These are phyloP conservation scores for Mesembrinibis cayennensis DNA, from an alignment of 2,113 vertebrate species.

Conservation along the genomic window DNA sequence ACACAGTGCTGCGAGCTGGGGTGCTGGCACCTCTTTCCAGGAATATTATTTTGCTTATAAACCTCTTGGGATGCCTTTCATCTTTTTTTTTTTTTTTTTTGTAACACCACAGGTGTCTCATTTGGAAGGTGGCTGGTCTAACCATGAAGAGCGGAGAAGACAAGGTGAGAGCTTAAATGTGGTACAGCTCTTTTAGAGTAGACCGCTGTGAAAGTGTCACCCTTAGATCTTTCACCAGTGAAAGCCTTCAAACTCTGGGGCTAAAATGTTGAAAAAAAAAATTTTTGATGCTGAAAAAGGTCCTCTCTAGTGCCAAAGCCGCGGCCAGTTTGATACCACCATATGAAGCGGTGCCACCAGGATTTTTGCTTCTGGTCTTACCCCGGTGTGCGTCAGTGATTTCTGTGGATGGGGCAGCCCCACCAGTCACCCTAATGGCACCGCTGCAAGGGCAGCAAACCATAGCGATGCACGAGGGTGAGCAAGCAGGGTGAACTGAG, in stretches of 20 bases:
- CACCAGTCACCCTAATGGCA: neutral
- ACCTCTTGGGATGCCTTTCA: neutral
- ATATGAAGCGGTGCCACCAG: rapidly evolving
- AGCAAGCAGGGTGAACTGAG: neutral
- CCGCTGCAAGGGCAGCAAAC: neutral
- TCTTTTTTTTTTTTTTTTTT: neutral
- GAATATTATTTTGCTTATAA: neutral
- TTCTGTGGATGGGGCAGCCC: neutral
- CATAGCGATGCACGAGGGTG: rapidly evolving
- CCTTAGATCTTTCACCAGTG: neutral
- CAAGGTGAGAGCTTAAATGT: neutral
- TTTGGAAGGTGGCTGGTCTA: neutral
- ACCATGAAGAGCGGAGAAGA: neutral
- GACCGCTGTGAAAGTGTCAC: neutral
- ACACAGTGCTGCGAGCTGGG: neutral
- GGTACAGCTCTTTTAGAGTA: neutral
- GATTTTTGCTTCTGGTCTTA: neutral
- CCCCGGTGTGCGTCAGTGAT: rapidly evolving
- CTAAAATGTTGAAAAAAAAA: neutral
- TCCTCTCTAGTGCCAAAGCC: neutral
- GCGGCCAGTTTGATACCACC: neutral
- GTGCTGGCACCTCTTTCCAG: neutral
- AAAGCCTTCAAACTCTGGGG: neutral
- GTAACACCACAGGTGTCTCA: neutral
- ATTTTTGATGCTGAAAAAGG: neutral